A percentile compares a stretch with the other conserved stretches of the same genome.
These are phyloP conservation scores for Mantis religiosa DNA, from an alignment of 2,888 invertebrate species.

Conservation along the genomic window DNA sequence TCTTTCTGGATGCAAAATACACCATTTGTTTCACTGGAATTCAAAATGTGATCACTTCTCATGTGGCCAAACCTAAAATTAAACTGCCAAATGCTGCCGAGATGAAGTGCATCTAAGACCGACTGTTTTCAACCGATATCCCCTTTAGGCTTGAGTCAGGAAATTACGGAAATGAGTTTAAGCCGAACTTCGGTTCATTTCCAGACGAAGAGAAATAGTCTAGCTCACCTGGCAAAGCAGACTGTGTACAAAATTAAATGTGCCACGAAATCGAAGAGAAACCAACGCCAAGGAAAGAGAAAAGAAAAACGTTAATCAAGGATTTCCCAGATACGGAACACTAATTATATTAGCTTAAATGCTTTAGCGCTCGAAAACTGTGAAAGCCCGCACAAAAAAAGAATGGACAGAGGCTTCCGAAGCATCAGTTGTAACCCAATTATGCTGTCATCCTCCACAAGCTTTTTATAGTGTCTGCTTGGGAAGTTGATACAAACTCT, in stretches of 20 bases:
- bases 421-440: no score
- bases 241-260: not conserved
- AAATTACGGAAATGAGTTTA: not conserved
- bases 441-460: no score
- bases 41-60: no score
- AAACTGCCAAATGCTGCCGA: not conserved
- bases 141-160: not conserved
- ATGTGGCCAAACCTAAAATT: no score
- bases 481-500: no score
- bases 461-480: no score
- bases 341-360: not conserved
- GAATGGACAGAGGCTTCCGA: no score
- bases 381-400: no score
- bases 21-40: no score
- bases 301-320: not conserved
- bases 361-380: not conserved
- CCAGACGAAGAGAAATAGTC: not conserved
- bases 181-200: not conserved
- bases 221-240: not conserved
- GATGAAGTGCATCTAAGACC: not conserved
- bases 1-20: no score
- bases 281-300: not conserved
- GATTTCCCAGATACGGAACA: not conserved
- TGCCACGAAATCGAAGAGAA: not conserved
- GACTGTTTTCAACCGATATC: not conserved